Evolutionary conservation across 1,140 invertebrate genomes (phyloP), one percentile per base, ranked within the genome.

Genomic region (Monomorium pharaonis): DNA sequence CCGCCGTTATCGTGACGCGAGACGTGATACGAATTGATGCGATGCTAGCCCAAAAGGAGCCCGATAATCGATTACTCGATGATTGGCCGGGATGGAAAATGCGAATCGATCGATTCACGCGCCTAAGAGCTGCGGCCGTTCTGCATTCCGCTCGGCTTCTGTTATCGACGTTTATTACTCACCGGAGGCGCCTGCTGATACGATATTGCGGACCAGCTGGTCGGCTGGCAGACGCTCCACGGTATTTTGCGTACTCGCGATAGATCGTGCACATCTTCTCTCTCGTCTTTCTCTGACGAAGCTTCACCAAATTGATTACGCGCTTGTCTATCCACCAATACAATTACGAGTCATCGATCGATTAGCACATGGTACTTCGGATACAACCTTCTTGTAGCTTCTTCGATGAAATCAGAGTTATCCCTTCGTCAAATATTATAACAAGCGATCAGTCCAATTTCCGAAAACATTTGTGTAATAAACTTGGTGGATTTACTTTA

Each of bases 101-200:
- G 51, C 86, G 67, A 85, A 74, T 42, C 60, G 63, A 85, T 88
- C 81, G 88, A 89, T 88, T 87, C 44, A 65, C n/a, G 56, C 62
- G 83, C 77, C 72, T 85, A 88, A 89, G 84, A 88, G 75, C 47
- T 44, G 4, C 86, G 81, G 30, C 65, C 78, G 78, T 70, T 81
- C 37, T 81, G 76, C 75, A 88, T 88, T 85, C 83, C 74, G 44
- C 49, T 30, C 18, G 56, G 70, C 44, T 76, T 76, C 75, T 69
- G 86, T 85, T 87, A 88, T 88, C 77, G 80, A 63, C 67, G 65
- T 88, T 89, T 88, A 88, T 78, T 84, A 84, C 69, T 75, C 58
- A 72, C 42, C 65, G 67, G 47, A 70, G 78, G 78, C 78, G 65
- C 37, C 65, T 58, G 63, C 63, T 70, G 49, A 70, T 81, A 70